Evolutionary conservation across 1,140 invertebrate species (phyloP).

Genomic region (Drosophila tropicalis): DNA sequence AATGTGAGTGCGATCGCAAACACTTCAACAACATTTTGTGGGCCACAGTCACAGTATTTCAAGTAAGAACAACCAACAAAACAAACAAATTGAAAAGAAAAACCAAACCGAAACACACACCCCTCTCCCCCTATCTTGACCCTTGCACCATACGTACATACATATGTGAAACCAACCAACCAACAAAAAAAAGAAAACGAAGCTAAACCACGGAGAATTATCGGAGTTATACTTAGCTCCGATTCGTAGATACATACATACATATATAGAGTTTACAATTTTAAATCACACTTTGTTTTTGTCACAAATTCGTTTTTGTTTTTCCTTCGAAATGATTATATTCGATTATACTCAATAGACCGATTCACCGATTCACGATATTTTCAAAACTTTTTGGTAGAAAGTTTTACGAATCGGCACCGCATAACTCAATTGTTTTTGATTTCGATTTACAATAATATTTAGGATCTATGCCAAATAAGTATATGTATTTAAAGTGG

Average conservation of each 20-base stretch:
- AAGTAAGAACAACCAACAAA: constrained; percentile 89
- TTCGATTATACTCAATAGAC: too few relatives aligned
- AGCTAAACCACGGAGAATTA: neutral
- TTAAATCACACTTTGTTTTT: too few relatives aligned
- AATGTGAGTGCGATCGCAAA: constrained; percentile 97
- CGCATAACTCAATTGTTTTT: constrained; percentile 1
- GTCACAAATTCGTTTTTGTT: too few relatives aligned
- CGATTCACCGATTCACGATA: too few relatives aligned
- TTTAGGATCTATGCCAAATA: neutral
- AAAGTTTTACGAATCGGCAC: neutral
- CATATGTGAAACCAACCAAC: too few relatives aligned
- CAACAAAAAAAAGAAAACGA: neutral
- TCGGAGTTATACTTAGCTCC: constrained; percentile 3
- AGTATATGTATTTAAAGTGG: neutral
- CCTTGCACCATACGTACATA: too few relatives aligned
- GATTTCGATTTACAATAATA: neutral
- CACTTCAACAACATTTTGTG: constrained; percentile 98
- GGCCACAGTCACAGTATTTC: constrained; percentile 98
- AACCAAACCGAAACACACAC: too few relatives aligned
- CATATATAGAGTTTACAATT: too few relatives aligned
- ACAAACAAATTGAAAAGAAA: neutral
- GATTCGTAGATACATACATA: neutral
- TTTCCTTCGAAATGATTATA: too few relatives aligned
- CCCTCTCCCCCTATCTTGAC: neutral
- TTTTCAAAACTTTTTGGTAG: too few relatives aligned